Percentiles rank a stretch among this genome's conserved stretches.
Evolutionary conservation across 2,113 vertebrate species (phyloP).

Genomic region (Jacana jacana): DNA sequence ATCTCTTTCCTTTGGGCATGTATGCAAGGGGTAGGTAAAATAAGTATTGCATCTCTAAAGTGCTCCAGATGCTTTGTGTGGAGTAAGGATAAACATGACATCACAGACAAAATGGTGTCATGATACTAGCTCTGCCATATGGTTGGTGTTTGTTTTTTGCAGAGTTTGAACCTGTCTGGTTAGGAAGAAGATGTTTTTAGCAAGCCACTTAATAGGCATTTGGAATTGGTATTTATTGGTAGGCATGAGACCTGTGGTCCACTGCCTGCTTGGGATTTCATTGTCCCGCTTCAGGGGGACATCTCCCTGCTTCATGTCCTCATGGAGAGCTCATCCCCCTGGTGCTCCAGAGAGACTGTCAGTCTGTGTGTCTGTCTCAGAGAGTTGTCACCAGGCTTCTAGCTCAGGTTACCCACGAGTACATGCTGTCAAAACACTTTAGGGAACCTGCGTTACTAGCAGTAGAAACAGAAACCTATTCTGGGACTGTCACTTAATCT

Average conservation of each 20-base stretch:
- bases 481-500: not conserved
- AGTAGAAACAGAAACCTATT: not conserved
- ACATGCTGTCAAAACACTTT: not conserved
- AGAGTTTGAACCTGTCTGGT: not conserved
- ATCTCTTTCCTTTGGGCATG: not conserved
- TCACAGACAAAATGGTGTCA: fast-evolving
- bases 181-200: not conserved
- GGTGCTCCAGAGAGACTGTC: not conserved
- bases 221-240: not conserved
- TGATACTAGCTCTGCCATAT: fast-evolving
- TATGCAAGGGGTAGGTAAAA: fast-evolving
- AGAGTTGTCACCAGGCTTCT: not conserved
- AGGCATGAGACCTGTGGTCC: not conserved
- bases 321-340: not conserved
- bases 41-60: fast-evolving
- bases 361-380: not conserved
- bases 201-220: fast-evolving
- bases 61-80: not conserved
- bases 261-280: not conserved
- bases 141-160: not conserved
- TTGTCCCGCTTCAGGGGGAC: not conserved
- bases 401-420: not conserved
- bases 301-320: fast-evolving
- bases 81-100: not conserved
- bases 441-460: not conserved